Conservation (phyloP, 2,113 vertebrate genomes). For the Thunnus maccoyii region DNA sequence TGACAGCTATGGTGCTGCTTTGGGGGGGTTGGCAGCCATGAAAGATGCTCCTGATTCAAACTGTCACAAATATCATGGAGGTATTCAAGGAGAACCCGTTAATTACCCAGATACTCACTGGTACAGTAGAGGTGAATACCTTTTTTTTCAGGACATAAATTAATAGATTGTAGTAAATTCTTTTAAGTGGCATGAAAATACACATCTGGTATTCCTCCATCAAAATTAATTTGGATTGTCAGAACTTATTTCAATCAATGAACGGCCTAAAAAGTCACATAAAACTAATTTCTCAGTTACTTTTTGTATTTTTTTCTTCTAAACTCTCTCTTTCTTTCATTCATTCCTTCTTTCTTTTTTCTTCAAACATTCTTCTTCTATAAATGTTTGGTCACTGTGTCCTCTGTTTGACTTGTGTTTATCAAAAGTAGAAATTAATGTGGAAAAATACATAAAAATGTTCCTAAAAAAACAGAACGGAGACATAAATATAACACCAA, state of each 20-base stretch:
- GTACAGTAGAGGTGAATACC: neutral
- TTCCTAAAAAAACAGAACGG: no score
- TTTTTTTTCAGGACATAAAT: neutral
- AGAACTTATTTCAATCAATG: neutral
- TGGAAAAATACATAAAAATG: no score
- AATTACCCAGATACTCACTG: neutral
- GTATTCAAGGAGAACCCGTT: neutral
- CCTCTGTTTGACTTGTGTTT: no score
- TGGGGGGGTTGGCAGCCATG: no score
- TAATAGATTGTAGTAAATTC: no score
- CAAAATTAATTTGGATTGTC: neutral
- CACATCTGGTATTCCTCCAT: neutral
- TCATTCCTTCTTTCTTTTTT: no score
- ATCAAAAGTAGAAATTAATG: no score
- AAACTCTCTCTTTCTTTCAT: no score
- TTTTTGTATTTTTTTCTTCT: neutral
- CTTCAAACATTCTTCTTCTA: no score
- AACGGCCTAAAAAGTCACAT: neutral
- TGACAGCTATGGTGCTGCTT: neutral
- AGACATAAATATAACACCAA: no score
- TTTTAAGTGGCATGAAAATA: neutral
- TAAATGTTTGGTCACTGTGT: no score
- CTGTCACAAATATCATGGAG: neutral
- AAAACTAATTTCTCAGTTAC: no score
- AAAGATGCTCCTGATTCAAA: neutral